These are phyloP conservation scores for Eulemur albifrons DNA, from an alignment of 2,797 vertebrate genomes.

Conservation along the genomic window DNA sequence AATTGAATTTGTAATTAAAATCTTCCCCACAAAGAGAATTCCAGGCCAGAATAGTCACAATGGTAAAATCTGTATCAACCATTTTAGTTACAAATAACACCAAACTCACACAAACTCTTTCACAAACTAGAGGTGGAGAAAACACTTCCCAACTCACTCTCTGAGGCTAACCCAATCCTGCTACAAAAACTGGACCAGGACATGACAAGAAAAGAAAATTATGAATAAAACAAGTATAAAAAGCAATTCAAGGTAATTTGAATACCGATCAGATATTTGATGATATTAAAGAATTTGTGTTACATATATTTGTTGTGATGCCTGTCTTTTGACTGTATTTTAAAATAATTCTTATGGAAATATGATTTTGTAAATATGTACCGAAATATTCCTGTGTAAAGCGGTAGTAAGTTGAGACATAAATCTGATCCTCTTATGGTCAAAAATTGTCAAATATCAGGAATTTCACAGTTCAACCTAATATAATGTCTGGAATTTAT, in stretches of 20 bases:
- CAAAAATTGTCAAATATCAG: not conserved
- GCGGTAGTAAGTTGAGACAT: not conserved
- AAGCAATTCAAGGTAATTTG: not conserved
- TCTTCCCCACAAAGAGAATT: slow-evolving; percentile 15
- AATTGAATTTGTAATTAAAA: slow-evolving; percentile 39
- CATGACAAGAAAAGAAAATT: not conserved
- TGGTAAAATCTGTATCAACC: not conserved
- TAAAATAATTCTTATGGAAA: not conserved
- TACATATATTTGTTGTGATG: not conserved
- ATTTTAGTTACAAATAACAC: not conserved
- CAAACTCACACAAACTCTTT: not conserved
- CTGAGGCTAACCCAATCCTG: not conserved
- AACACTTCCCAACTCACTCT: not conserved
- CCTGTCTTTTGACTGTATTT: not conserved
- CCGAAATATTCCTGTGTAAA: not conserved
- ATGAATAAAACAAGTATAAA: not conserved
- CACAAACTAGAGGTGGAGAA: not conserved
- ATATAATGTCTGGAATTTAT: not conserved
- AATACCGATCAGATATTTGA: not conserved
- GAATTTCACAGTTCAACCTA: not conserved
- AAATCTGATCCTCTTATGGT: not conserved
- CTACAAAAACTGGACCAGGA: not conserved
- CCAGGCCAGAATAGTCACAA: not conserved
- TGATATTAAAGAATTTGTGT: not conserved
- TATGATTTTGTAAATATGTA: not conserved